Percentiles rank a stretch among this genome's conserved stretches.
Conservation (phyloP, 2,113 vertebrate species). For the Syngnathus scovelli region DNA sequence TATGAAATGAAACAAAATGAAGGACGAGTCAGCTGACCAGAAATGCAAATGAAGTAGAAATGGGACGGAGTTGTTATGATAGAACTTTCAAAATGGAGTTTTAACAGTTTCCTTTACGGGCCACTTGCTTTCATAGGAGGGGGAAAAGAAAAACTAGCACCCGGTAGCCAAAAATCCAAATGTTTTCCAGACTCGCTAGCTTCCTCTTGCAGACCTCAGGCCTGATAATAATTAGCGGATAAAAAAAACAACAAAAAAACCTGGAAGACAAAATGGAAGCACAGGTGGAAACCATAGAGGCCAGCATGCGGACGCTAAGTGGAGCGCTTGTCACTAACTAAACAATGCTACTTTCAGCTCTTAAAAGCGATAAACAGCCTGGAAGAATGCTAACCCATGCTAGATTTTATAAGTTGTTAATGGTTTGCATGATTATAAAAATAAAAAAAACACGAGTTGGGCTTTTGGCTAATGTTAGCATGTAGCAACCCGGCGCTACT, state of each 20-base stretch:
- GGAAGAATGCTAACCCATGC: neutral
- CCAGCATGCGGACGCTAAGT: constrained; percentile 26
- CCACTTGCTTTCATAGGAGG: constrained; percentile 37
- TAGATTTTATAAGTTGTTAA: neutral
- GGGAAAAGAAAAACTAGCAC: neutral
- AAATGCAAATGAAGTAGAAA: constrained; percentile 12
- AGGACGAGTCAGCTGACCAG: neutral
- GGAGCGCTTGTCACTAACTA: constrained; percentile 5
- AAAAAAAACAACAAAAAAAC: constrained; percentile 23
- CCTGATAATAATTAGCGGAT: constrained; percentile 59
- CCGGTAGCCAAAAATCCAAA: constrained; percentile 51
- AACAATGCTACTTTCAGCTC: neutral
- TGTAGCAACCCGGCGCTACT: neutral
- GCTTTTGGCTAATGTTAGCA: neutral
- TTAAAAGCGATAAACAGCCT: neutral
- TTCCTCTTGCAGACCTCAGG: constrained; percentile 36
- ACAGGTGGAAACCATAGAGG: constrained; percentile 60
- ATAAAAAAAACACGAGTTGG: neutral
- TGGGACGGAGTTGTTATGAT: constrained; percentile 39
- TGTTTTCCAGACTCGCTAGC: constrained; percentile 58
- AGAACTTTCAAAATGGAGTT: constrained; percentile 45
- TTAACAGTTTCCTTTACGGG: constrained; percentile 21
- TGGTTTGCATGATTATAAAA: constrained; percentile 1
- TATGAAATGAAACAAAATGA: neutral
- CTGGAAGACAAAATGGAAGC: constrained; percentile 50